A percentile compares a stretch with the other conserved stretches of the same genome.
These are phyloP conservation scores for Archocentrus centrarchus DNA, from an alignment of 2,113 vertebrate species.

Conservation along the genomic window DNA sequence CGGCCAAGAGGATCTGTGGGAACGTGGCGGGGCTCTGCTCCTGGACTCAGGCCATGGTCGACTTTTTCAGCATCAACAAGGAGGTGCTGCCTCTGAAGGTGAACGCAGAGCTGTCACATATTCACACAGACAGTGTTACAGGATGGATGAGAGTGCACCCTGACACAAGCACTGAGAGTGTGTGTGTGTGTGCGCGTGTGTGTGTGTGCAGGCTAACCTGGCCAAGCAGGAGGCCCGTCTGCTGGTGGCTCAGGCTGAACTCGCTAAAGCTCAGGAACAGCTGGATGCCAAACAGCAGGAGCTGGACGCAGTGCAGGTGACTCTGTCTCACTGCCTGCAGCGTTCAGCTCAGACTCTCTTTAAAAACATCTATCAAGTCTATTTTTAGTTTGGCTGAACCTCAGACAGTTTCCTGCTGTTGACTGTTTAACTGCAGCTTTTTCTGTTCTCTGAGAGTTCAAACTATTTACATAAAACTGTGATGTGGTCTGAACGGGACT, in stretches of 20 bases:
- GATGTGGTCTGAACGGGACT: neutral
- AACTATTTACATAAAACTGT: neutral
- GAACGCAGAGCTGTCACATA: neutral
- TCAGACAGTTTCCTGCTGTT: too few relatives aligned
- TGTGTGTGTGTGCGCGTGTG: neutral
- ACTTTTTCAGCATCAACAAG: slow-evolving; percentile 88
- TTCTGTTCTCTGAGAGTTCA: too few relatives aligned
- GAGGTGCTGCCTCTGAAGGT: slow-evolving; percentile 89
- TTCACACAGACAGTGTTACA: neutral
- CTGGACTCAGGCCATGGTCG: slow-evolving; percentile 88
- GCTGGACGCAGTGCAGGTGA: slow-evolving; percentile 82
- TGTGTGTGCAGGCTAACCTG: slow-evolving; percentile 81
- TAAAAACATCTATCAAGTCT: too few relatives aligned
- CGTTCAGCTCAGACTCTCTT: too few relatives aligned
- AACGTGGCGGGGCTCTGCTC: slow-evolving; percentile 89
- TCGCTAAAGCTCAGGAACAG: slow-evolving; percentile 82
- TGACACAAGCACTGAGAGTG: neutral
- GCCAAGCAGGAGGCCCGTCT: slow-evolving; percentile 84
- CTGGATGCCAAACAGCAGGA: slow-evolving; percentile 85
- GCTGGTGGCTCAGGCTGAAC: slow-evolving; percentile 80
- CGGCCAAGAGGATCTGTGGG: slow-evolving; percentile 87
- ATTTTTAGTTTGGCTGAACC: too few relatives aligned
- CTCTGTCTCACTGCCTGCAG: too few relatives aligned
- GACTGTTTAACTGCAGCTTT: too few relatives aligned
- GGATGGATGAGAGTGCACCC: neutral